These are phyloP conservation scores for Bucorvus abyssinicus DNA, from an alignment of 2,797 vertebrate genomes.

Conservation along the genomic window DNA sequence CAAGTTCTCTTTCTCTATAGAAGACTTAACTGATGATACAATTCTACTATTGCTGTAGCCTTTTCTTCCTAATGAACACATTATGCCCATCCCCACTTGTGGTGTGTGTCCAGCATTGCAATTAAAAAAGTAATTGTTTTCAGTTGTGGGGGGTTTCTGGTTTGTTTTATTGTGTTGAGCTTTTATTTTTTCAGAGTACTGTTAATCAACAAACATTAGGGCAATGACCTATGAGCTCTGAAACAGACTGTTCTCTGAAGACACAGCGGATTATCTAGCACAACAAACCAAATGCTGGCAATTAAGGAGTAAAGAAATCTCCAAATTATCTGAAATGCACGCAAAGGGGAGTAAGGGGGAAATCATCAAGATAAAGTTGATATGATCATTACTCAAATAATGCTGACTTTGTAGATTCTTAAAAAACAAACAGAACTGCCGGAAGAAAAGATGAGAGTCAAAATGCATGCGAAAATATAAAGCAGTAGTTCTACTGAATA, in stretches of 20 bases:
- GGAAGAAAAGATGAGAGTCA: neutral
- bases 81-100: neutral
- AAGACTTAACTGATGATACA: neutral
- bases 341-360: neutral
- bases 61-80: neutral
- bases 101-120: neutral
- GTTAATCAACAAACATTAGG: neutral
- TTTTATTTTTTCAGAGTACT: neutral
- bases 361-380: neutral
- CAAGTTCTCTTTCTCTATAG: neutral
- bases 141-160: neutral
- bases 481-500: neutral
- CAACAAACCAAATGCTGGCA: neutral
- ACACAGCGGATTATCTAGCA: neutral
- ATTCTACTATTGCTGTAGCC: neutral
- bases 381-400: neutral
- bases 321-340: neutral
- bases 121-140: neutral
- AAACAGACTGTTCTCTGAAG: conserved; percentile 17
- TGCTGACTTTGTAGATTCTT: too few relatives aligned
- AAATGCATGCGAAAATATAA: neutral
- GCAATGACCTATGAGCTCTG: neutral
- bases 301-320: neutral
- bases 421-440: neutral
- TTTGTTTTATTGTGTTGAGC: neutral